These are phyloP conservation scores for Lepidurus arcticus DNA, from an alignment of 1,140 invertebrate species.

Conservation along the genomic window DNA sequence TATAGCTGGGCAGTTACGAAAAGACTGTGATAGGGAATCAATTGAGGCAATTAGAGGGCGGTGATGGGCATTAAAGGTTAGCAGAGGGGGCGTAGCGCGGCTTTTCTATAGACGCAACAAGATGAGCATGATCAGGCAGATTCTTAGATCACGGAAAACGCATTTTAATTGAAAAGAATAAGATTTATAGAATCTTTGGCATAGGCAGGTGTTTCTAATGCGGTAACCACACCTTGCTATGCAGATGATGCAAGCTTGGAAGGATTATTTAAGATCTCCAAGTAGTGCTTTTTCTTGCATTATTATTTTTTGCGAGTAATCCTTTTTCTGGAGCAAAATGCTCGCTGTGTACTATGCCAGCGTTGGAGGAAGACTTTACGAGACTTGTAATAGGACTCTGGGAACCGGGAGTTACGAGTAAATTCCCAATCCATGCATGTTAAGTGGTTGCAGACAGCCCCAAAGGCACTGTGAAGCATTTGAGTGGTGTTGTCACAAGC, in stretches of 20 bases:
- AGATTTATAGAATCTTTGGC: background rate
- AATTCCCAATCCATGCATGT: slow-evolving; percentile 21
- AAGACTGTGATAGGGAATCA: background rate
- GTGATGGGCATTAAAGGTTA: slow-evolving; percentile 8
- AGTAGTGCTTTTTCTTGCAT: too few species aligned
- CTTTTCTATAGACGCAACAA: background rate
- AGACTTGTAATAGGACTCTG: background rate
- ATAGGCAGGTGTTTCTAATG: background rate
- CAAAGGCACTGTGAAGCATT: slow-evolving; percentile 6
- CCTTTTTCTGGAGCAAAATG: background rate
- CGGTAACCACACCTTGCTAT: slow-evolving; percentile 1
- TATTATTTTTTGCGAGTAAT: too few species aligned
- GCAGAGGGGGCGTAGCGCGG: background rate
- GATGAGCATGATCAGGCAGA: background rate
- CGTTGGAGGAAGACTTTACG: background rate
- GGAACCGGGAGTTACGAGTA: slow-evolving; percentile 2
- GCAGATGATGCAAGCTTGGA: slow-evolving; percentile 1
- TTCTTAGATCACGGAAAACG: background rate
- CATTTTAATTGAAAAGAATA: background rate
- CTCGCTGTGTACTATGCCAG: background rate
- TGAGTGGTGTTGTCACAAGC: slow-evolving; percentile 14
- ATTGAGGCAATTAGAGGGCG: slow-evolving; percentile 1
- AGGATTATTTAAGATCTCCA: background rate
- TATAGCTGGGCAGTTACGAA: background rate
- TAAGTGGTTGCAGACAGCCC: slow-evolving; percentile 21